Evolutionary conservation across 2,797 vertebrate species (phyloP), one percentile per base, ranked within the genome.

Genomic region (Sciurus vulgaris): DNA sequence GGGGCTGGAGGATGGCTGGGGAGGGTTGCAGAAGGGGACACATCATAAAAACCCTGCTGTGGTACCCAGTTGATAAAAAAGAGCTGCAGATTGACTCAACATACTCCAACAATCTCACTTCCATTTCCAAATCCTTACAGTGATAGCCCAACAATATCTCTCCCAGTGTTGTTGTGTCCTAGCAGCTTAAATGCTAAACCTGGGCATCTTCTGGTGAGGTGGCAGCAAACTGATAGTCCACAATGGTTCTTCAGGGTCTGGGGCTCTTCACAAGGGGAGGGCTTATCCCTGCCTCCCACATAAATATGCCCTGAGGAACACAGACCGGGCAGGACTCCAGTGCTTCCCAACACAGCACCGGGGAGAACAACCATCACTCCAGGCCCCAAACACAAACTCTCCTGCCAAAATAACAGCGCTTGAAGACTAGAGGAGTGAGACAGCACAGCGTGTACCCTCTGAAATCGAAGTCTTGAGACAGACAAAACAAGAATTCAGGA

Each of bases 371-470:
- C 22, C 7, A 1, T 4, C 24, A 5, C 1, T 7, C 8, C 28
- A 24, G 41, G 30, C 59, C 24, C 59, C 59, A 54, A 49, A 9
- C 9, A 7, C 20, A 67, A 81, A 44, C 8, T 67, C 56, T 51
- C 38, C 3, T 0, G 2, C 12, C 44, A 33, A 38, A 30, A 56
- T 18, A 79, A 41, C 33, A 10, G 54, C 0, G 1, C 11, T 5
- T 7, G 54, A 72, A 17, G 10, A 9, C 9, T 28, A 30, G 44
- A 9, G 74, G 44, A 63, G 72, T 41, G 72, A 90, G 26, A 24
- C 17, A 20, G 28, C 54, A 44, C 0, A 18, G 35, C 11, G 2
- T 1, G 5, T 14, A 11, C 28, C 9, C 5, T 2, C 67, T 7
- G 28, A 47, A 54, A 70, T 3, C 70, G 38, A 94, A 47, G 22